Evolutionary conservation across 2,113 vertebrate species (phyloP).

Genomic region (Apaloderma vittatum): DNA sequence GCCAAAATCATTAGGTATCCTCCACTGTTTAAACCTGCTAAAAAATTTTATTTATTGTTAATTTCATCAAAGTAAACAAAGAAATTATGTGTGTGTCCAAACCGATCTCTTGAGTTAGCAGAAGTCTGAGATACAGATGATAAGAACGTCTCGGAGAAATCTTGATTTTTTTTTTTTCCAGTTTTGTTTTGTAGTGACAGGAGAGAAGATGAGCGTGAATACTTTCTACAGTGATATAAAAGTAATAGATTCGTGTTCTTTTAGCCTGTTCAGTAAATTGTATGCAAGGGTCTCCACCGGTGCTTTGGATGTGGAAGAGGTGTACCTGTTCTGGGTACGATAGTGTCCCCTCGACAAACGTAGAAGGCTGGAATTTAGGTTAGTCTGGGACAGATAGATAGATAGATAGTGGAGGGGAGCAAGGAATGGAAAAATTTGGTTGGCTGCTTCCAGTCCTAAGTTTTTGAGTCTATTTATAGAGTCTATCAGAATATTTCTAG

Average conservation of each 20-base stretch:
- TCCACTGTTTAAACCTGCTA: neutral
- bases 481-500: slow-evolving; percentile 75
- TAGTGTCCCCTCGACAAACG: neutral
- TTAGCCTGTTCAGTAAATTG: neutral
- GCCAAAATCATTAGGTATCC: neutral
- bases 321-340: neutral
- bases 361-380: neutral
- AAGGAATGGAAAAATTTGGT: slow-evolving; percentile 72
- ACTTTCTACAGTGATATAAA: neutral
- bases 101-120: neutral
- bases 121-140: neutral
- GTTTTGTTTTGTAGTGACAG: neutral
- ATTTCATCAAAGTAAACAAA: neutral
- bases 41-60: neutral
- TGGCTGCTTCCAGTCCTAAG: slow-evolving; percentile 66
- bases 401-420: neutral
- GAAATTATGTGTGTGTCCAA: neutral
- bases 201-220: neutral
- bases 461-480: slow-evolving; percentile 73
- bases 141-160: neutral
- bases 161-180: neutral
- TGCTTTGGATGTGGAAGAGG: neutral
- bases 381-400: slow-evolving; percentile 3
- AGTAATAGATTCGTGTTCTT: neutral
- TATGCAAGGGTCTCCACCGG: neutral